Evolutionary conservation across 1,140 invertebrate genomes (phyloP).

Genomic region (Apis laboriosa): DNA sequence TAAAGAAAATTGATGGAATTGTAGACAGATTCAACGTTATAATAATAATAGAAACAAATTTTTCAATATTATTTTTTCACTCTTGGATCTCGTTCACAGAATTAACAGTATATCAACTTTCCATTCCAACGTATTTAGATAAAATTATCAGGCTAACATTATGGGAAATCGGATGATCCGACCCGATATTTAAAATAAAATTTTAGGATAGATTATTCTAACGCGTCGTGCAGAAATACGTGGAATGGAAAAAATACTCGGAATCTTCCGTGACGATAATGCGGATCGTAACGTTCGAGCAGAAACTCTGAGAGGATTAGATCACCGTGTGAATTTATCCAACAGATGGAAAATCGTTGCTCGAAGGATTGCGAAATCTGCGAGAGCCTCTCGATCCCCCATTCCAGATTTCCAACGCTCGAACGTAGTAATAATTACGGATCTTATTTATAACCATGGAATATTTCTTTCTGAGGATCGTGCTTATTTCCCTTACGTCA

Average conservation of each 20-base stretch:
- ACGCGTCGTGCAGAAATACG: background rate
- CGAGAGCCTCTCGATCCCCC: background rate
- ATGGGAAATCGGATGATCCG: too few relatives aligned
- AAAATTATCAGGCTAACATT: too few relatives aligned
- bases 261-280: slow-evolving; percentile 1
- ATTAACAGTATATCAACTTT: too few relatives aligned
- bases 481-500: background rate
- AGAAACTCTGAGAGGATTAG: slow-evolving; percentile 22
- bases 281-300: background rate
- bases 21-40: too few relatives aligned
- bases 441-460: background rate
- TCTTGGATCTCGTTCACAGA: too few relatives aligned
- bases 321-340: slow-evolving; percentile 41
- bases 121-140: too few relatives aligned
- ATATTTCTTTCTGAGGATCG: background rate
- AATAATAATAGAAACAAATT: too few relatives aligned
- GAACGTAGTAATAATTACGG: slow-evolving; percentile 7
- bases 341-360: slow-evolving; percentile 31
- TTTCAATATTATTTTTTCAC: too few relatives aligned
- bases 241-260: background rate
- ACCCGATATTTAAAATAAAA: too few relatives aligned
- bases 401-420: background rate
- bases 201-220: too few relatives aligned
- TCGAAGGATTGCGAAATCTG: slow-evolving; percentile 9
- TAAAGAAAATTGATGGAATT: too few relatives aligned